Percentiles rank a stretch among this genome's conserved stretches.
phyloP scores from a whole-genome alignment of 2,888 invertebrate genomes.

The Chrysina gloriosa region DNA sequence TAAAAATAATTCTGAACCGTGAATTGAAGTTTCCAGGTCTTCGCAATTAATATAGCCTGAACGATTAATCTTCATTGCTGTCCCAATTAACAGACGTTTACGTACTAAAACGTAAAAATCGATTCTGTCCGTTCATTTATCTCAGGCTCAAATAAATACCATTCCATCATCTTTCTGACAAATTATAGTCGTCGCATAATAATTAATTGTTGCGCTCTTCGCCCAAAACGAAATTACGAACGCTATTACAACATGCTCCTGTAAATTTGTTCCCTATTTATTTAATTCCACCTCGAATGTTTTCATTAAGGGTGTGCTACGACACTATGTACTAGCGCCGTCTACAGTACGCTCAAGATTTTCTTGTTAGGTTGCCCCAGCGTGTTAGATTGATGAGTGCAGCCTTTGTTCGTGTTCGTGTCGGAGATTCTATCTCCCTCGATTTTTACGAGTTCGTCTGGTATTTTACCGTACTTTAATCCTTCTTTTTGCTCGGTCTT shows the following conservation, averaged over 20 bases:
- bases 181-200: background rate
- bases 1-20: too few species aligned
- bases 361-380: background rate
- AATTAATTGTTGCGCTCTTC: background rate
- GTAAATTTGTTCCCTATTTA: background rate
- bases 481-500: slow-evolving; percentile 16
- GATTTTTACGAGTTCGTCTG: slow-evolving; percentile 19
- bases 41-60: too few species aligned
- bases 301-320: background rate
- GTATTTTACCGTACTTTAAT: slow-evolving; percentile 22
- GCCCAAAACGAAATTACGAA: background rate
- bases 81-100: too few species aligned
- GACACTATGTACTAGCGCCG: background rate
- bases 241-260: background rate
- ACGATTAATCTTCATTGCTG: too few species aligned
- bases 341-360: slow-evolving; percentile 19
- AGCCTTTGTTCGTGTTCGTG: slow-evolving; percentile 20
- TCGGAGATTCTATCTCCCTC: slow-evolving; percentile 24
- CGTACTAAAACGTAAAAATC: too few species aligned
- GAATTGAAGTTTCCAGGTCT: too few species aligned
- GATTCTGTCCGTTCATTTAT: too few species aligned
- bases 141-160: too few species aligned
- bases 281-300: background rate
- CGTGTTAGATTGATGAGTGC: slow-evolving; percentile 30
- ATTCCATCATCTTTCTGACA: too few species aligned